These are phyloP conservation scores for Chauna torquata DNA, from an alignment of 2,113 vertebrate genomes.

Conservation along the genomic window DNA sequence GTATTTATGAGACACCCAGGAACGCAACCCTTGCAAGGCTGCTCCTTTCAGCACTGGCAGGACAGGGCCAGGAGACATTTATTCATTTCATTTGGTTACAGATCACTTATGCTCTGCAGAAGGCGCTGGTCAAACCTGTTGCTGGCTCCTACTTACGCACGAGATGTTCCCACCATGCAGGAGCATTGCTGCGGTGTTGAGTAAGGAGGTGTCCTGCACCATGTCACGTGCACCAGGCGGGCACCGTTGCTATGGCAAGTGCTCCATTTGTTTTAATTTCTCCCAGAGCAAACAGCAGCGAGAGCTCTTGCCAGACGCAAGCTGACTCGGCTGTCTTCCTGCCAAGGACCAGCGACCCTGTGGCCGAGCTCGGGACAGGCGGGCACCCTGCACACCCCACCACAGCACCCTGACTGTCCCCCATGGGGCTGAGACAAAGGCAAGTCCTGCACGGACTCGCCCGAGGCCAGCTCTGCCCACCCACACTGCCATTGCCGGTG, in stretches of 20 bases:
- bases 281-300: constrained; percentile 32
- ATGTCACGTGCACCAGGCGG: background rate
- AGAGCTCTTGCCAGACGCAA: background rate
- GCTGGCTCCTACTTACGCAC: background rate
- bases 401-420: background rate
- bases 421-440: background rate
- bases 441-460: background rate
- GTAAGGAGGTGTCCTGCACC: background rate
- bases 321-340: background rate
- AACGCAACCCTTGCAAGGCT: background rate
- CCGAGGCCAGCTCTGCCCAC: background rate
- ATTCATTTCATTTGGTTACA: background rate
- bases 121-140: constrained; percentile 36
- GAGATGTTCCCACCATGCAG: background rate
- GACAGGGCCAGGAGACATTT: background rate
- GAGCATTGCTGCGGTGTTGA: background rate
- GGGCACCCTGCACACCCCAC: background rate
- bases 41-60: accelerated
- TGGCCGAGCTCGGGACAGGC: background rate
- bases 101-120: background rate
- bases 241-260: constrained; percentile 28
- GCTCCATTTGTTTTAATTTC: constrained; percentile 45
- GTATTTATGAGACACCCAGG: background rate
- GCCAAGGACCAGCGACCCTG: background rate
- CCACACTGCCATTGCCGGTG: background rate